These are phyloP conservation scores for Blera fallax DNA, from an alignment of 2,888 invertebrate species.

Conservation along the genomic window DNA sequence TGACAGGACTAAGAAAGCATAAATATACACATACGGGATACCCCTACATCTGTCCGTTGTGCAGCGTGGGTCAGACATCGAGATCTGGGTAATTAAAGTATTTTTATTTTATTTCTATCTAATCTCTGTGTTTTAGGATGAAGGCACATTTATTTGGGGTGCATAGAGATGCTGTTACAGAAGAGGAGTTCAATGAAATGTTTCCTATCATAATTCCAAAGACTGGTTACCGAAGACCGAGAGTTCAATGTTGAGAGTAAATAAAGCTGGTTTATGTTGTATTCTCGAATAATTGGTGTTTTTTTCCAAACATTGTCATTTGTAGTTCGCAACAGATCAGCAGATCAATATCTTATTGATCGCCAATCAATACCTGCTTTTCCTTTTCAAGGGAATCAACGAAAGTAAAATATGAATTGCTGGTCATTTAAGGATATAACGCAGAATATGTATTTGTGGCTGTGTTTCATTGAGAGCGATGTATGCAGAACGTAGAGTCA, in stretches of 20 bases:
- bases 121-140: slow-evolving; percentile 11
- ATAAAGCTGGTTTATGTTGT: neutral
- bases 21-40: slow-evolving; percentile 56
- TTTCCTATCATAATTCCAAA: slow-evolving; percentile 59
- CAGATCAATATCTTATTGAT: too few relatives aligned
- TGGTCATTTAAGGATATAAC: too few relatives aligned
- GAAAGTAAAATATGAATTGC: too few relatives aligned
- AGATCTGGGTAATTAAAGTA: slow-evolving; percentile 46
- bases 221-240: slow-evolving; percentile 53
- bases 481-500: too few relatives aligned
- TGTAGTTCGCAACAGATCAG: too few relatives aligned
- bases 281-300: neutral
- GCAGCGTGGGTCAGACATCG: slow-evolving; percentile 44
- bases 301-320: too few relatives aligned
- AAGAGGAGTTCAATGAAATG: slow-evolving; percentile 47
- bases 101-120: neutral
- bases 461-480: too few relatives aligned
- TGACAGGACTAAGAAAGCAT: slow-evolving; percentile 55
- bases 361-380: too few relatives aligned
- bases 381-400: too few relatives aligned
- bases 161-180: slow-evolving; percentile 43
- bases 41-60: slow-evolving; percentile 55
- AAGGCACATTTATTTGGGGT: slow-evolving; percentile 57
- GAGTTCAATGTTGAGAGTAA: neutral
- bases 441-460: too few relatives aligned